Conservation (phyloP, 2,113 vertebrate genomes). For the Phyllostomus discolor region DNA sequence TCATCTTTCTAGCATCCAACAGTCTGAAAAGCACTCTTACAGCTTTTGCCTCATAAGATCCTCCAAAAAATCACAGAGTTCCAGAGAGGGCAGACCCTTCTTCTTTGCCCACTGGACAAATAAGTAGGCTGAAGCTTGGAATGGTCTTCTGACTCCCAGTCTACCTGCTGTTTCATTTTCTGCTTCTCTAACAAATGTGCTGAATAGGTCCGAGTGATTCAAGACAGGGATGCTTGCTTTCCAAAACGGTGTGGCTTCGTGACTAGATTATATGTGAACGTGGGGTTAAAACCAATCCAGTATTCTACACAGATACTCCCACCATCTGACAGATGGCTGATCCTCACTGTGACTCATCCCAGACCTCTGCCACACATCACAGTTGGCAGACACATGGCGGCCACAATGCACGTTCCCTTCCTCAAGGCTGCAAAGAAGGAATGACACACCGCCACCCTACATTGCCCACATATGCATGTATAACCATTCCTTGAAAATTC, state of each 20-base stretch:
- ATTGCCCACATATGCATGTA: neutral
- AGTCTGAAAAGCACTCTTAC: neutral
- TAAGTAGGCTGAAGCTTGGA: neutral
- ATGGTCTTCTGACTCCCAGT: neutral
- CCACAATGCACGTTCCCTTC: neutral
- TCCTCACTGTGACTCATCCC: neutral
- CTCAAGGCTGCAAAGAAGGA: neutral
- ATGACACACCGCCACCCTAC: neutral
- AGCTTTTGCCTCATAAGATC: neutral
- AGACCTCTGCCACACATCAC: neutral
- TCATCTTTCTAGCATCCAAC: neutral
- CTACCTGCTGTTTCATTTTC: neutral
- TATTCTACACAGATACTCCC: neutral
- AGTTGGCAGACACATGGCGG: neutral
- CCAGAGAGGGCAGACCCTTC: neutral
- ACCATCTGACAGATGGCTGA: neutral
- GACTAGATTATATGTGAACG: neutral
- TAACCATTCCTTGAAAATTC: neutral
- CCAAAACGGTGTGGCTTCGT: neutral
- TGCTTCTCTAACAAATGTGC: neutral
- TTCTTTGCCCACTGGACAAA: neutral
- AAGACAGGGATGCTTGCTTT: neutral
- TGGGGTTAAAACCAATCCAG: neutral
- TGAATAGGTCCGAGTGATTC: neutral
- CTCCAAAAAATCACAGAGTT: neutral